These are phyloP conservation scores for Anthoscopus minutus DNA, from an alignment of 2,113 vertebrate species.

Conservation along the genomic window DNA sequence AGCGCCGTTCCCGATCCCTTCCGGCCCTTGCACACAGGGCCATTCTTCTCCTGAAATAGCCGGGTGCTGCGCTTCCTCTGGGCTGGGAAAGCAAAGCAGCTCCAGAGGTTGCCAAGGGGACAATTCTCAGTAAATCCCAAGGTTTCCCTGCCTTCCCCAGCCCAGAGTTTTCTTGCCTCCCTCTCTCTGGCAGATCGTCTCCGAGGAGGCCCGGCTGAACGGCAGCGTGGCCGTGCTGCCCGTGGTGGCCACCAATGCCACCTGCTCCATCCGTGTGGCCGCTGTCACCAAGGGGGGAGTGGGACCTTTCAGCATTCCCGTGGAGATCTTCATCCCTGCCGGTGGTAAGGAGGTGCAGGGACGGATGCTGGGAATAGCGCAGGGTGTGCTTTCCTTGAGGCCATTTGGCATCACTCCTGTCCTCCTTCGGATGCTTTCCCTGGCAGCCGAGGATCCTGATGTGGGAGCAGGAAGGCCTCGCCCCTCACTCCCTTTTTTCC, in stretches of 20 bases:
- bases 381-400: background rate
- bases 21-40: background rate
- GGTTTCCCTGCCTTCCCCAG: background rate
- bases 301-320: slow-evolving; percentile 79
- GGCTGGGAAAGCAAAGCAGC: background rate
- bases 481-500: background rate
- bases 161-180: background rate
- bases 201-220: background rate
- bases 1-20: background rate
- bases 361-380: rapidly evolving
- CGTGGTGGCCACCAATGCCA: slow-evolving; percentile 74
- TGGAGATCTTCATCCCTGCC: slow-evolving; percentile 74
- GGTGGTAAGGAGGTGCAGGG: slow-evolving; percentile 68
- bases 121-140: background rate
- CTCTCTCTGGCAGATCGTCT: slow-evolving; percentile 44
- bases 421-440: background rate
- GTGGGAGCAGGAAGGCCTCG: background rate
- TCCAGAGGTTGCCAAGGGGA: background rate
- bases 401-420: background rate
- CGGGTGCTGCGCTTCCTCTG: background rate
- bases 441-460: background rate
- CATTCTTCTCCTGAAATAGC: slow-evolving; percentile 3
- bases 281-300: slow-evolving; percentile 82
- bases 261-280: slow-evolving; percentile 81
- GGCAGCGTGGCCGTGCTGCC: slow-evolving; percentile 31